Conservation (phyloP, 2,888 invertebrate genomes). For the Brenthis daphne region DNA sequence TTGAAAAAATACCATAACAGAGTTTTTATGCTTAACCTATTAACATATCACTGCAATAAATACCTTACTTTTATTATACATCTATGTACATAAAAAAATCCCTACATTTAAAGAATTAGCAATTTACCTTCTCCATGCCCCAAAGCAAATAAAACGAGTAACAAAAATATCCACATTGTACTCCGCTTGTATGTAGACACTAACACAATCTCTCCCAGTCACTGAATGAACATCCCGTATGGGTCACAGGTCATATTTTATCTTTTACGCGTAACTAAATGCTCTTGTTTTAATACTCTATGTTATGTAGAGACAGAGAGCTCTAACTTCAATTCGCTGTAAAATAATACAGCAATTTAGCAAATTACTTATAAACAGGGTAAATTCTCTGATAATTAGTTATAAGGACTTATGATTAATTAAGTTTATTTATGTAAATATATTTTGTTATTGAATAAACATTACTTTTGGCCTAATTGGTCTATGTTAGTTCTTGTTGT, state of each 20-base stretch:
- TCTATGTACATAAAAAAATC: background rate
- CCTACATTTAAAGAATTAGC: background rate
- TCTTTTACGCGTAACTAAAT: slow-evolving; percentile 26
- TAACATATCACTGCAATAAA: background rate
- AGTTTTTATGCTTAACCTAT: background rate
- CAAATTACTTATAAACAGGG: slow-evolving; percentile 14
- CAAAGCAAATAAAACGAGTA: slow-evolving; percentile 16
- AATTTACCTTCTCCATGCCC: slow-evolving; percentile 21
- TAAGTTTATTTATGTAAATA: background rate
- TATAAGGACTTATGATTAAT: background rate
- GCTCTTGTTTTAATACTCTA: background rate
- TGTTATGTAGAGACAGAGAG: slow-evolving; percentile 1
- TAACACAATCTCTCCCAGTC: slow-evolving; percentile 29
- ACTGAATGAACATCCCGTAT: slow-evolving; percentile 38
- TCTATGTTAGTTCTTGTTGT: background rate
- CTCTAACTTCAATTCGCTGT: background rate
- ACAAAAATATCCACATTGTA: slow-evolving; percentile 21
- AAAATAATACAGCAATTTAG: background rate
- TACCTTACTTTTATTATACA: background rate
- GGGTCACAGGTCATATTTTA: slow-evolving; percentile 40
- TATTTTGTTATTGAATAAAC: slow-evolving; percentile 2
- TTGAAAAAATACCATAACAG: no score
- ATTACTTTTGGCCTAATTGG: background rate
- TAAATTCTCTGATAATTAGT: no score
- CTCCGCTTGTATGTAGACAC: slow-evolving; percentile 20